These are phyloP conservation scores for Acrocephalus kingi DNA, from an alignment of 2,113 vertebrate genomes.

Conservation along the genomic window DNA sequence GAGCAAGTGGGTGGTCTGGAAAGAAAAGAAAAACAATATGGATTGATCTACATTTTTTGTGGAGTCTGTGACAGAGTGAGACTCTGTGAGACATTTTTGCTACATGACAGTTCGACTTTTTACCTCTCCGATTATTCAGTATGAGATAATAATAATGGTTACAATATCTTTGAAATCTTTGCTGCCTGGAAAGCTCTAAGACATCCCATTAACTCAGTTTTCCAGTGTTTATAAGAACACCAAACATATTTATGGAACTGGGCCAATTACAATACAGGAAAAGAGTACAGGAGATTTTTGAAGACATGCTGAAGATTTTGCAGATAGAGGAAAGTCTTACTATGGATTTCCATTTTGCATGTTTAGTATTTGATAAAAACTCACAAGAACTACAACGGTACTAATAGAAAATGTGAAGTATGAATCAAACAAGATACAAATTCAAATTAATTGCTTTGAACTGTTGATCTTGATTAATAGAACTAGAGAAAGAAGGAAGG, in stretches of 20 bases:
- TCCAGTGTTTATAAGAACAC: not conserved
- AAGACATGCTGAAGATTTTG: not conserved
- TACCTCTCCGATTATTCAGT: not conserved
- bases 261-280: not conserved
- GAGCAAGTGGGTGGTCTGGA: constrained; percentile 34
- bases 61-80: not conserved
- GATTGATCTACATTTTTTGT: not conserved
- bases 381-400: not conserved
- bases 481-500: not conserved
- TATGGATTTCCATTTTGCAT: not conserved
- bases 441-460: not conserved
- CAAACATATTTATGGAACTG: not conserved
- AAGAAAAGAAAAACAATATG: not conserved
- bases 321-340: not conserved
- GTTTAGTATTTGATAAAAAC: not conserved
- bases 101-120: not conserved
- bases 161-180: not conserved
- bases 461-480: not conserved
- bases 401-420: not conserved
- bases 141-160: not conserved
- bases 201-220: not conserved
- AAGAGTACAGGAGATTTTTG: not conserved
- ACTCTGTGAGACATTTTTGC: not conserved
- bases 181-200: not conserved
- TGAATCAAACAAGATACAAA: not conserved